phyloP scores from a whole-genome alignment of 2,113 vertebrate genomes.

The Seriola rivoliana region DNA sequence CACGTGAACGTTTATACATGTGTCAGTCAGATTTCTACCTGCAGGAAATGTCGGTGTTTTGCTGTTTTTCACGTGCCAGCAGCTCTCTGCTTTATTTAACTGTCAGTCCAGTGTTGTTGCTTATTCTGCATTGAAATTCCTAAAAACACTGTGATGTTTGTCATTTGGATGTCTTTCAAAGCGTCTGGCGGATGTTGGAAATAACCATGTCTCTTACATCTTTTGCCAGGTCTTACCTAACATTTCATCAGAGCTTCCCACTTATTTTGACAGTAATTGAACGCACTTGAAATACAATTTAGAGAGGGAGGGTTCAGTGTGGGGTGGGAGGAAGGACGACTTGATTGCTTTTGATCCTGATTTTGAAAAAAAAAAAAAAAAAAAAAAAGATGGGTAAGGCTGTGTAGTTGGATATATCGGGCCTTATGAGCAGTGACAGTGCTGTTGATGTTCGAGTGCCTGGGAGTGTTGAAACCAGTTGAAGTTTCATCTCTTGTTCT shows the following conservation, averaged over 20 bases:
- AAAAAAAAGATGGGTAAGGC: conserved; percentile 5
- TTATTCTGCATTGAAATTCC: conserved; percentile 38
- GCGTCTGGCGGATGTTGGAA: conserved; percentile 33
- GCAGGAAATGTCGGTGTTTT: conserved; percentile 11
- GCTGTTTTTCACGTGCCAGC: conserved; percentile 17
- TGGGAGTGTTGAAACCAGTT: conserved; percentile 50
- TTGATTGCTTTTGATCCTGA: conserved; percentile 63
- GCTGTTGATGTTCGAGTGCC: conserved; percentile 38
- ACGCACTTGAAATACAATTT: conserved; percentile 59
- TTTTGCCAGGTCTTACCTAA: conserved; percentile 45
- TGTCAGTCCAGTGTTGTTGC: not conserved
- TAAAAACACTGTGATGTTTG: conserved; percentile 32
- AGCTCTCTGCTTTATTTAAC: conserved; percentile 21
- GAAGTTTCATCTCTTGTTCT: conserved; percentile 56
- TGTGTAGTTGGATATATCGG: conserved; percentile 10
- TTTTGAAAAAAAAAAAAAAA: conserved; percentile 28
- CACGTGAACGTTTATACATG: not conserved
- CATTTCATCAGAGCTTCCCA: conserved; percentile 51
- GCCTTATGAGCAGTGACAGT: conserved; percentile 39
- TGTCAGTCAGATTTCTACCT: conserved; percentile 14
- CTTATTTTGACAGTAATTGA: conserved; percentile 52
- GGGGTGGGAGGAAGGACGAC: not conserved
- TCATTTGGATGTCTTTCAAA: conserved; percentile 54
- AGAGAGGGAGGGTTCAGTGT: conserved; percentile 9
- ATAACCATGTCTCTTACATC: conserved; percentile 49